Conservation (phyloP, 2,797 vertebrate genomes). For the Myotis pilosus region DNA sequence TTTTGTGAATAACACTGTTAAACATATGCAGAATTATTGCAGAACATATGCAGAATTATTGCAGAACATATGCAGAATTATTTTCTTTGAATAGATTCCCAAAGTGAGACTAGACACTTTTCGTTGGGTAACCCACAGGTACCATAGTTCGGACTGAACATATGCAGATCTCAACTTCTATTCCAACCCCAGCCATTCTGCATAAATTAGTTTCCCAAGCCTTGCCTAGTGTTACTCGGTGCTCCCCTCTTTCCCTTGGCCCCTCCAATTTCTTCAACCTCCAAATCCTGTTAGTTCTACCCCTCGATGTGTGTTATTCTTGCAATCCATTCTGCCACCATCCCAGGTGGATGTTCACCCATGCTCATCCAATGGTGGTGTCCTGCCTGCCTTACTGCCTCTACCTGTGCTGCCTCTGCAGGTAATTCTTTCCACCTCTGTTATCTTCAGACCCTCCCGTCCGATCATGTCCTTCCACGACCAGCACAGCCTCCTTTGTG, state of each 20-base stretch:
- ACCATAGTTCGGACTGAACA: background rate
- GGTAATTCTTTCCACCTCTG: background rate
- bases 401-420: background rate
- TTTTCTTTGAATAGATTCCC: constrained; percentile 7
- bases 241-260: background rate
- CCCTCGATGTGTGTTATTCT: rapidly evolving
- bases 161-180: background rate
- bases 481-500: background rate
- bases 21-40: background rate
- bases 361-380: rapidly evolving
- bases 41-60: background rate
- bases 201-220: background rate
- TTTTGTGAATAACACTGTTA: background rate
- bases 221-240: background rate
- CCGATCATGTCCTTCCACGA: background rate
- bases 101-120: background rate
- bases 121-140: background rate
- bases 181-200: background rate
- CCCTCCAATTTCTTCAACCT: rapidly evolving
- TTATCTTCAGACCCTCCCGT: background rate
- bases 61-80: background rate
- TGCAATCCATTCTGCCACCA: background rate
- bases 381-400: background rate
- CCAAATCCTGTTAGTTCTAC: background rate
- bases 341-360: background rate